Evolutionary conservation across 2,797 vertebrate genomes (phyloP), one percentile per base, ranked within the genome.

Genomic region (Lindbergichthys nudifrons): DNA sequence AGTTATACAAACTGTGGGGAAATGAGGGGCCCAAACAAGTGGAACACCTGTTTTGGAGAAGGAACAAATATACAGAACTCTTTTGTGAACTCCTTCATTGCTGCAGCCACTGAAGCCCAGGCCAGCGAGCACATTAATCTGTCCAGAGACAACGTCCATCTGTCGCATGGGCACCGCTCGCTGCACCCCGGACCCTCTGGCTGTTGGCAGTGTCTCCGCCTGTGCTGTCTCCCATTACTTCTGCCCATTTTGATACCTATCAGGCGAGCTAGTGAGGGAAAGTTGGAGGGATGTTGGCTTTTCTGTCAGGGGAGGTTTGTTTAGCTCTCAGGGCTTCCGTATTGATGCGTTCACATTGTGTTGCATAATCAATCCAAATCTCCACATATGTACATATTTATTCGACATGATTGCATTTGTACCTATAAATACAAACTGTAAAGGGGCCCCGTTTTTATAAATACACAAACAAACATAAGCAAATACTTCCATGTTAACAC

Each of bases 141-240:
- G 91, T 79, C 90, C 84, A 80, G 86, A 93, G 93, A 94, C 91
- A 89, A 79, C 84, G 92, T 94, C 94, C 94, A 95, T 95, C 93
- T 94, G 93, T 92, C 89, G 89, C 76, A 69, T 80, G 88, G 92
- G 93, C 92, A 90, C 77, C 10, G 86, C 82, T 79, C 65, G 56
- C 86, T 62, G 81, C 85, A 69, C 39, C 79, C 72, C 75, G 90
- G 67, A 80, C 70, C 93, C 83, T 83, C 75, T 70, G 92, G 93
- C 89, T 90, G 86, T 92, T 95, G 93, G 94, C 92, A 89, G 78
- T 15, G 84, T 80, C 81, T 48, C 43, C 14, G 48, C 68, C 71
- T 77, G 78, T 87, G 89, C 88, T 88, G 84, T 87, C 86, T 83
- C 86, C 83, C 81, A 92, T 91, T 91, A 89, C 87, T 91, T 90